These are phyloP conservation scores for Belonocnema kinseyi DNA, from an alignment of 1,140 invertebrate genomes.

Conservation along the genomic window DNA sequence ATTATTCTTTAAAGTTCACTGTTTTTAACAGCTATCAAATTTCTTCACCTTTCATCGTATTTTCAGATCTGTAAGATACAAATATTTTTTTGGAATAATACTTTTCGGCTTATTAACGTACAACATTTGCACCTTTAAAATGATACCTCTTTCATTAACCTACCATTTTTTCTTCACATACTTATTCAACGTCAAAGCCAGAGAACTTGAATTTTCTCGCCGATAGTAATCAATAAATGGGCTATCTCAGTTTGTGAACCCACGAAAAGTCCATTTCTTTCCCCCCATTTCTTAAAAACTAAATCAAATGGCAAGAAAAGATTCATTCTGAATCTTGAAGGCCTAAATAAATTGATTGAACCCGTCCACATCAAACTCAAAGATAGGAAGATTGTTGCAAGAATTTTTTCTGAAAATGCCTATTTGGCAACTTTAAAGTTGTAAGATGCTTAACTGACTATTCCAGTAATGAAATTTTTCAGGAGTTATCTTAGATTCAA, in stretches of 20 bases:
- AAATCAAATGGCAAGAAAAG: too few species aligned
- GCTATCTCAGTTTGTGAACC: not conserved
- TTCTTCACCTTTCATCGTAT: too few species aligned
- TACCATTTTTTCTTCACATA: too few species aligned
- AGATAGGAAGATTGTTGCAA: constrained; percentile 36
- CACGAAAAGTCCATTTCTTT: constrained; percentile 32
- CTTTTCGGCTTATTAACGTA: too few species aligned
- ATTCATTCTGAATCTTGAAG: not conserved
- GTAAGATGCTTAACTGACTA: constrained; percentile 9
- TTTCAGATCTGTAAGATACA: too few species aligned
- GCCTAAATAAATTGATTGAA: constrained; percentile 55
- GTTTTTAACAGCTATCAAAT: too few species aligned
- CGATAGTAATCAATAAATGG: not conserved
- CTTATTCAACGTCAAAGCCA: too few species aligned
- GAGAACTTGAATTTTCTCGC: too few species aligned
- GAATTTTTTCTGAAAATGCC: constrained; percentile 21
- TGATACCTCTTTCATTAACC: too few species aligned
- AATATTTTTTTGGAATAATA: too few species aligned
- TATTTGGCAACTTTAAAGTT: not conserved
- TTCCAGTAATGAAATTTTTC: not conserved
- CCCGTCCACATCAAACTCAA: constrained; percentile 53
- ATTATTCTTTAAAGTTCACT: too few species aligned
- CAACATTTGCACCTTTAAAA: too few species aligned
- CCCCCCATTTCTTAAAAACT: constrained; percentile 36
- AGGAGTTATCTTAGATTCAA: not conserved